These are phyloP conservation scores for Pyrocoelia pectoralis DNA, from an alignment of 2,888 invertebrate genomes.

Conservation along the genomic window DNA sequence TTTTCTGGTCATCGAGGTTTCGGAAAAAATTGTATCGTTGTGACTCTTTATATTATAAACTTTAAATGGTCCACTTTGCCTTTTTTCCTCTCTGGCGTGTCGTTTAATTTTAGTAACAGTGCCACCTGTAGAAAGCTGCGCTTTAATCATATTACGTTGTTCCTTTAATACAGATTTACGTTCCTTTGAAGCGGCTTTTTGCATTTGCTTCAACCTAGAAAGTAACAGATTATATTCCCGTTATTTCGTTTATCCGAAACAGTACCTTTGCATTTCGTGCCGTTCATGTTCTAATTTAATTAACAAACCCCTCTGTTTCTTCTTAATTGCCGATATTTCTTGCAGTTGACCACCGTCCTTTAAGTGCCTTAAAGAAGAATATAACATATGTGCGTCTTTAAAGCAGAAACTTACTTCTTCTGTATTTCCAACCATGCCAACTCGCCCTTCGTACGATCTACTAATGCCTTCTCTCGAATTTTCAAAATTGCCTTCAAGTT, in stretches of 20 bases:
- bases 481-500: slow-evolving; percentile 71
- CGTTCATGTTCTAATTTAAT: slow-evolving; percentile 72
- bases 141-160: slow-evolving; percentile 64
- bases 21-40: slow-evolving; percentile 53
- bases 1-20: slow-evolving; percentile 52
- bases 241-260: no score
- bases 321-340: slow-evolving; percentile 68
- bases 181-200: slow-evolving; percentile 64
- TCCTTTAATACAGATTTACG: slow-evolving; percentile 63
- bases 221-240: no score
- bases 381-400: neutral
- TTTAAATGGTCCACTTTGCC: slow-evolving; percentile 63
- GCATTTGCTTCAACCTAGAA: slow-evolving; percentile 62
- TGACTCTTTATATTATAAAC: slow-evolving; percentile 62
- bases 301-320: slow-evolving; percentile 72
- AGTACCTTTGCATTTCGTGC: slow-evolving; percentile 71
- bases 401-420: slow-evolving; percentile 60
- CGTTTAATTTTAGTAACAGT: slow-evolving; percentile 62
- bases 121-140: slow-evolving; percentile 62
- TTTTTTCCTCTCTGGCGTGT: slow-evolving; percentile 56
- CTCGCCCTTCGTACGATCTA: slow-evolving; percentile 72
- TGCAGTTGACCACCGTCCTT: slow-evolving; percentile 65
- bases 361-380: slow-evolving; percentile 55
- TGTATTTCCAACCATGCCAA: slow-evolving; percentile 72
- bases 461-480: slow-evolving; percentile 71